Percentiles rank a stretch among this genome's conserved stretches.
Evolutionary conservation across 2,797 vertebrate genomes (phyloP).

Genomic region (Clarias pachynema): DNA sequence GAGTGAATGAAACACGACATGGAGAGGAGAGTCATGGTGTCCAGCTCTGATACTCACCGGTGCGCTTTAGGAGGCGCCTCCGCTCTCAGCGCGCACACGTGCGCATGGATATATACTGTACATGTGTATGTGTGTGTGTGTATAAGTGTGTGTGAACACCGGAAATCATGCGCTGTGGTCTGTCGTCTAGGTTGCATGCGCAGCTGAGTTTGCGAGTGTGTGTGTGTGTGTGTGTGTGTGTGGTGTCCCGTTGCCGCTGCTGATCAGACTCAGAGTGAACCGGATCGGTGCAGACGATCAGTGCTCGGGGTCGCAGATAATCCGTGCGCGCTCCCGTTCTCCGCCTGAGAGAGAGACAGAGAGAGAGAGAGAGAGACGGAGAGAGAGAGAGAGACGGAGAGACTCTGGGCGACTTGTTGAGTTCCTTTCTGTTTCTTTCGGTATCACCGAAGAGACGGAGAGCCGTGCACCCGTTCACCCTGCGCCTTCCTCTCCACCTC

Average conservation of each 20-base stretch:
- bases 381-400: constrained; percentile 61
- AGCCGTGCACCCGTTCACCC: constrained; percentile 70
- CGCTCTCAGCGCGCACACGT: background rate
- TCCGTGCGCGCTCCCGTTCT: constrained; percentile 15
- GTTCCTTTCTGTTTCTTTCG: constrained; percentile 76
- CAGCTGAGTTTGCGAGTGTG: background rate
- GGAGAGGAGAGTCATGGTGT: background rate
- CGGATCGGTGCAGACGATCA: constrained; percentile 11
- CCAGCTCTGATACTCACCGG: constrained; percentile 18
- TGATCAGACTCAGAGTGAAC: constrained; percentile 14
- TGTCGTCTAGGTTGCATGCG: background rate
- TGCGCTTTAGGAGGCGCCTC: constrained; percentile 36
- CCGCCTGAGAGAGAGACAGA: constrained; percentile 49
- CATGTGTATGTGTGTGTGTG: background rate
- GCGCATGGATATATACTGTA: background rate
- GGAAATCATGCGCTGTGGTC: constrained; percentile 7
- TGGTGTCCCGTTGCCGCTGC: constrained; percentile 6
- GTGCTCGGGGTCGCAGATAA: constrained; percentile 16
- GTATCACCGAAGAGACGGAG: constrained; percentile 75
- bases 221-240: background rate
- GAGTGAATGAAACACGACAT: background rate
- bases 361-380: constrained; percentile 9
- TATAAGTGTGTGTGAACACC: background rate
- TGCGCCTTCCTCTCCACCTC: constrained; percentile 36
- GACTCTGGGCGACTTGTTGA: constrained; percentile 75